Percentiles rank a stretch among this genome's conserved stretches.
Conservation (phyloP, 2,113 vertebrate species). For the Pandion haliaetus region DNA sequence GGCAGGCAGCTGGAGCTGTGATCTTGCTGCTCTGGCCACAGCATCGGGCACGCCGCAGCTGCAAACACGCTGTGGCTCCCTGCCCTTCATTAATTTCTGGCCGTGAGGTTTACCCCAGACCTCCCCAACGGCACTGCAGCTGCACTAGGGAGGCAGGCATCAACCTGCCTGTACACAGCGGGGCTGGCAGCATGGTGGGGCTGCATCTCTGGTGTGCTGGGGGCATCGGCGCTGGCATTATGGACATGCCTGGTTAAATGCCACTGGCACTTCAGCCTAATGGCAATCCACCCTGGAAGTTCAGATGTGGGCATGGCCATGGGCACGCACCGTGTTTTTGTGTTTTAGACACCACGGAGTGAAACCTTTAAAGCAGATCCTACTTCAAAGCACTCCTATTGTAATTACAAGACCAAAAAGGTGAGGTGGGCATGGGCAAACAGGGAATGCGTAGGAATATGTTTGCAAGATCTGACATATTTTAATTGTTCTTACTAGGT, state of each 20-base stretch:
- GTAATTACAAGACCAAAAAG: background rate
- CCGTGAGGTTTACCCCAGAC: background rate
- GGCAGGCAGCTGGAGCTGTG: background rate
- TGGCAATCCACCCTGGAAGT: background rate
- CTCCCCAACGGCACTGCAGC: background rate
- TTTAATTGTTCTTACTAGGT: background rate
- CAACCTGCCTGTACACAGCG: fast-evolving
- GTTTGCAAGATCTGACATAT: background rate
- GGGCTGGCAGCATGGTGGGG: background rate
- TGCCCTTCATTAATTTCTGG: background rate
- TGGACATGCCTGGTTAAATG: fast-evolving
- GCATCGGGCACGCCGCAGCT: background rate
- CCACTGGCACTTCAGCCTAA: background rate
- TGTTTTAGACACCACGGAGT: background rate
- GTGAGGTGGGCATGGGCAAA: background rate
- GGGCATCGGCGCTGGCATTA: fast-evolving
- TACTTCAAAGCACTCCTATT: background rate
- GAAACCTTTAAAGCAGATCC: background rate
- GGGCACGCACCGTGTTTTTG: background rate
- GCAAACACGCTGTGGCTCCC: background rate
- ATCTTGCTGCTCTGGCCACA: background rate
- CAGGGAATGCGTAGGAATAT: background rate
- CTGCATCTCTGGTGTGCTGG: fast-evolving
- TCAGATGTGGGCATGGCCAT: background rate
- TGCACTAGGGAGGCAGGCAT: background rate